Conservation (phyloP, 2,888 invertebrate species). For the Limnephilus auricula region DNA sequence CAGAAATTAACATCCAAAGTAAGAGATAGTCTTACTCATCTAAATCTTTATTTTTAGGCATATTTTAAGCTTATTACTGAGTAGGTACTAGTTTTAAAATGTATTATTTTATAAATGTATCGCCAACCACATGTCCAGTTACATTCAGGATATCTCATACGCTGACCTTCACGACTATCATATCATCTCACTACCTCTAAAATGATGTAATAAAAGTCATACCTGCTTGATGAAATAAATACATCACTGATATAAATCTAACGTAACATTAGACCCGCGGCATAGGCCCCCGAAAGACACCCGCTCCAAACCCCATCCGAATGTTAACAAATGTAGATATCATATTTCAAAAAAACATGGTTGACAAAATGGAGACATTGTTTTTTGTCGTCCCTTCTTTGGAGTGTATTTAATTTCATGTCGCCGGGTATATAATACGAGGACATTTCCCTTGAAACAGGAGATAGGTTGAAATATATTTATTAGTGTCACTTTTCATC, state of each 20-base stretch:
- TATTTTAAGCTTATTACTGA: background rate
- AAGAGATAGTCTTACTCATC: no score
- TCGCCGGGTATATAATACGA: slow-evolving; percentile 58
- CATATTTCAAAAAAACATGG: slow-evolving; percentile 60
- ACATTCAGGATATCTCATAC: background rate
- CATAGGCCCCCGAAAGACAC: slow-evolving; percentile 14
- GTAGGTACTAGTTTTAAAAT: background rate
- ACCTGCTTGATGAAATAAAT: slow-evolving; percentile 39
- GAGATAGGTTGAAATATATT: slow-evolving; percentile 59
- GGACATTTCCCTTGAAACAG: slow-evolving; percentile 56
- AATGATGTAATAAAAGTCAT: slow-evolving; percentile 34
- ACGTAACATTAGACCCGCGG: slow-evolving; percentile 42
- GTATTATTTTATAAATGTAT: background rate
- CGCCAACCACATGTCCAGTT: background rate
- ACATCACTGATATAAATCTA: slow-evolving; percentile 32
- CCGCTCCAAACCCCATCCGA: slow-evolving; percentile 37
- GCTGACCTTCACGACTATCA: slow-evolving; percentile 2
- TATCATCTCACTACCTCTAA: background rate
- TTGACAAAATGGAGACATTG: slow-evolving; percentile 61
- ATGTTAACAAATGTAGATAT: slow-evolving; percentile 61
- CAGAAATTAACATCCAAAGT: no score
- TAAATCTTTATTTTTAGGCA: background rate
- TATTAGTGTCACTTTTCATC: slow-evolving; percentile 59
- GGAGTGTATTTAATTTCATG: slow-evolving; percentile 62
- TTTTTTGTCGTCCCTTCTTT: slow-evolving; percentile 51